Evolutionary conservation across 2,797 vertebrate species (phyloP).

Genomic region (Circus cinereus): DNA sequence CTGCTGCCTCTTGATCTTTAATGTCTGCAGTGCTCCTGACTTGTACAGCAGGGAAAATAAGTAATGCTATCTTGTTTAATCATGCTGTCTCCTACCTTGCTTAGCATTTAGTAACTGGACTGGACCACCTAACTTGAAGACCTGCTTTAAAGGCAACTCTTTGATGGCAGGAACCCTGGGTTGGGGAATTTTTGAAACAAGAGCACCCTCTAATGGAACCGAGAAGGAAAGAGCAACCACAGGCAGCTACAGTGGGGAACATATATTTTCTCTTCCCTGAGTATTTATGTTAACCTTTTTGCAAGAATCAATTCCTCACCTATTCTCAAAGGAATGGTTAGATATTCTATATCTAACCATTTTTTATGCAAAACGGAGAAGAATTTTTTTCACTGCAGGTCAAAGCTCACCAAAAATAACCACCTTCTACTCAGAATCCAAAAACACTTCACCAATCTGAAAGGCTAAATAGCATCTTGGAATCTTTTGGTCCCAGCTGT

Average conservation of each 20-base stretch:
- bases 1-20: slow-evolving; percentile 64
- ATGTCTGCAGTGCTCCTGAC: slow-evolving; percentile 28
- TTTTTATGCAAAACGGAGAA: background rate
- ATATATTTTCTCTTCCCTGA: background rate
- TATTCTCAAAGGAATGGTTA: background rate
- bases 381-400: background rate
- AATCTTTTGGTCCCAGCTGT: background rate
- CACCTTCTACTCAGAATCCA: background rate
- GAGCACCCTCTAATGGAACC: slow-evolving; percentile 69
- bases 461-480: background rate
- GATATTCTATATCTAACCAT: background rate
- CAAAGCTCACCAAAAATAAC: background rate
- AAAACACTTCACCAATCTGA: background rate
- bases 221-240: background rate
- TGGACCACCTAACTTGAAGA: slow-evolving; percentile 76
- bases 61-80: slow-evolving; percentile 73
- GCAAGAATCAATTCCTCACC: background rate
- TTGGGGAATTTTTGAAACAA: slow-evolving; percentile 58
- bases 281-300: background rate
- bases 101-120: slow-evolving; percentile 48
- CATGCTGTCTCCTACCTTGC: slow-evolving; percentile 63
- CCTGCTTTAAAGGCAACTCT: slow-evolving; percentile 46
- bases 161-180: background rate
- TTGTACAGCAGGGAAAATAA: slow-evolving; percentile 62
- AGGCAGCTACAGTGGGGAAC: background rate